Conservation (phyloP, 2,113 vertebrate species). For the Pangasianodon gigas region DNA sequence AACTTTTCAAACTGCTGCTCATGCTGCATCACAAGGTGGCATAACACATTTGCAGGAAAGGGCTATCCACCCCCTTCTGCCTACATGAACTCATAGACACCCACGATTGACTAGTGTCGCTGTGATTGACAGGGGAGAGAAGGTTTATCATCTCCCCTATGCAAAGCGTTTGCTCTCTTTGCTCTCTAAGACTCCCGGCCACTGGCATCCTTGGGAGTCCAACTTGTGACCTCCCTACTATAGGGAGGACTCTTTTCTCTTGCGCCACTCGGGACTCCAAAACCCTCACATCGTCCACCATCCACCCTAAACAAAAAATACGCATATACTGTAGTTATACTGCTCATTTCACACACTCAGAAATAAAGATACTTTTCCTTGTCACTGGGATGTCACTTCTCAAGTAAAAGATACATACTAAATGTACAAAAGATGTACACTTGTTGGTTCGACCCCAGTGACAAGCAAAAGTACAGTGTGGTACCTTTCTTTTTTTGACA, state of each 20-base stretch:
- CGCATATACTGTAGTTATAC: neutral
- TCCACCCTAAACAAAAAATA: neutral
- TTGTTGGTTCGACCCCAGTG: neutral
- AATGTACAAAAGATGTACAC: neutral
- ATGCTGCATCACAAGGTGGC: neutral
- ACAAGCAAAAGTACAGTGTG: neutral
- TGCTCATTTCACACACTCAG: neutral
- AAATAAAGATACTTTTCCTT: neutral
- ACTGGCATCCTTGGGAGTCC: neutral
- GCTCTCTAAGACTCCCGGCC: neutral
- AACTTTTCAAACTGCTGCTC: neutral
- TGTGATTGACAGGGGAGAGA: neutral
- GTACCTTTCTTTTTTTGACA: neutral
- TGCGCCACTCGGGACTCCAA: neutral
- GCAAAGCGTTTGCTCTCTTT: neutral
- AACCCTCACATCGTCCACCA: neutral
- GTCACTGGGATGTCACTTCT: neutral
- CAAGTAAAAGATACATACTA: neutral
- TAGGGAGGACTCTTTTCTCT: neutral
- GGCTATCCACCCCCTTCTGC: neutral
- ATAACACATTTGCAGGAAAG: neutral
- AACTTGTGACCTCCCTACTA: neutral
- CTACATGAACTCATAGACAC: neutral
- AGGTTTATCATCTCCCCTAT: neutral
- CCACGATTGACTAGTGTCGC: neutral